Conservation (phyloP, 2,113 vertebrate genomes). For the Labeo catla region DNA sequence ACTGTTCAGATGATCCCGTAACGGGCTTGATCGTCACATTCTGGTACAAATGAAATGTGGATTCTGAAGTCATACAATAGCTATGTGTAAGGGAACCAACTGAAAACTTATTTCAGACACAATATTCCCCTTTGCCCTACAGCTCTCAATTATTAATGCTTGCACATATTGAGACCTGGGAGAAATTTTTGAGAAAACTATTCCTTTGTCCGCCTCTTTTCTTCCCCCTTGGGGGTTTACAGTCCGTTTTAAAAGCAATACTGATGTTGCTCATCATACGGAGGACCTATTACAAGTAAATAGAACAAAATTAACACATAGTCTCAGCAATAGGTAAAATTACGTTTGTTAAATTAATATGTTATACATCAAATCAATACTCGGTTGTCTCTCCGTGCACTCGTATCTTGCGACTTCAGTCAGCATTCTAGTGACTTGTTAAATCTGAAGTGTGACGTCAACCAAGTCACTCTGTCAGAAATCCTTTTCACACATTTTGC, state of each 20-base stretch:
- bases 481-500: not conserved
- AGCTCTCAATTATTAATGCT: not conserved
- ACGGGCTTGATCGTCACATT: not conserved
- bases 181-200: too few species aligned
- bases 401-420: not conserved
- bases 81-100: not conserved
- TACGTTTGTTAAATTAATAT: not conserved
- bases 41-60: not conserved
- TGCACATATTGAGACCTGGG: not conserved
- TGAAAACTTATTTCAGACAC: not conserved
- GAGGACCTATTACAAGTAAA: not conserved
- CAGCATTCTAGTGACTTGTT: not conserved
- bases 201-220: too few species aligned
- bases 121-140: not conserved
- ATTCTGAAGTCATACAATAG: not conserved
- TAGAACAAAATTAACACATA: not conserved
- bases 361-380: not conserved
- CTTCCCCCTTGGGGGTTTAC: too few species aligned
- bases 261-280: too few species aligned
- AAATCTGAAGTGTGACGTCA: not conserved
- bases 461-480: not conserved
- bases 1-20: not conserved
- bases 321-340: not conserved
- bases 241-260: too few species aligned
- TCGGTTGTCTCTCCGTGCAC: not conserved